A percentile compares a stretch with the other conserved stretches of the same genome.
phyloP scores from a whole-genome alignment of 2,113 vertebrate genomes.

The Atlantisia rogersi region DNA sequence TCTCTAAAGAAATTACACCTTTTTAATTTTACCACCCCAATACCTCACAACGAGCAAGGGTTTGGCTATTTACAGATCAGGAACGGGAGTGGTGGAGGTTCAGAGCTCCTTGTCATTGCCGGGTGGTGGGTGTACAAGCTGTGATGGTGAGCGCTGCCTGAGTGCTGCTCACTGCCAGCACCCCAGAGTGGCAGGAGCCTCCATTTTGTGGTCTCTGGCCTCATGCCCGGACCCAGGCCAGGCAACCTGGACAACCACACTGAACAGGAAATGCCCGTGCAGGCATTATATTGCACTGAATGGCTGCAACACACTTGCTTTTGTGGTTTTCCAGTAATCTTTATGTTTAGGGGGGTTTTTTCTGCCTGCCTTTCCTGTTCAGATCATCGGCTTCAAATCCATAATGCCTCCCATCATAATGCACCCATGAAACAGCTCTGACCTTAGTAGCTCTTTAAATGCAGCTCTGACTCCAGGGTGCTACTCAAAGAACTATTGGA shows the following conservation, averaged over 20 bases:
- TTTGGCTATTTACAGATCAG: not conserved
- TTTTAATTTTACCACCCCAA: not conserved
- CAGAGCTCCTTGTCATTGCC: rapidly evolving
- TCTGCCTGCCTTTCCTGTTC: not conserved
- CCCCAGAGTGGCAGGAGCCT: too few relatives aligned
- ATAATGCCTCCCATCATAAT: rapidly evolving
- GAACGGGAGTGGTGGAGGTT: not conserved
- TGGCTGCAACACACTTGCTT: not conserved
- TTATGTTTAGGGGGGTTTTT: too few relatives aligned
- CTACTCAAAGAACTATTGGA: not conserved
- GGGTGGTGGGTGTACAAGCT: not conserved
- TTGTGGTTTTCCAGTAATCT: not conserved
- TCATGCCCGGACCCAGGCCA: not conserved
- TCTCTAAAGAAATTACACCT: not conserved
- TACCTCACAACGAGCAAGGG: not conserved
- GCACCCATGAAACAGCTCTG: not conserved
- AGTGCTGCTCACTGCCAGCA: not conserved
- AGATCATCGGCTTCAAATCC: not conserved
- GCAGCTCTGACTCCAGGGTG: not conserved
- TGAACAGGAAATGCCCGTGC: not conserved
- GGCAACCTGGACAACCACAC: too few relatives aligned
- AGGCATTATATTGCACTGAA: not conserved
- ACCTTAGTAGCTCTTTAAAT: not conserved
- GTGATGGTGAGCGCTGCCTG: not conserved
- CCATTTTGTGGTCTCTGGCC: not conserved